Evolutionary conservation across 2,113 vertebrate genomes (phyloP).

Genomic region (Chaetops frenatus): DNA sequence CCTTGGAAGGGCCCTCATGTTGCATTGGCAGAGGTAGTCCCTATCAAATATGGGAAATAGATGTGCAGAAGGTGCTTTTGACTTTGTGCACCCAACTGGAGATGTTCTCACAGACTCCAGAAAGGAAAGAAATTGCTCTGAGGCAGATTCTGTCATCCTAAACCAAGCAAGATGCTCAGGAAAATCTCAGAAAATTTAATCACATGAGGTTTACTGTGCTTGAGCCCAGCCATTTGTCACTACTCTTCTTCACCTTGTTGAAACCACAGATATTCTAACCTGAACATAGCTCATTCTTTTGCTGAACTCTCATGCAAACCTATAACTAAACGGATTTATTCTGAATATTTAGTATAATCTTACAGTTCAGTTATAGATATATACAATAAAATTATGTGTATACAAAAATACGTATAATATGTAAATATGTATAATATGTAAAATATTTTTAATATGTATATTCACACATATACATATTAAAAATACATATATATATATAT

Average conservation of each 20-base stretch:
- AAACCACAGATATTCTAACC: background rate
- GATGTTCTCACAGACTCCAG: background rate
- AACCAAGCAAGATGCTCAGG: background rate
- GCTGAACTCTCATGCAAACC: background rate
- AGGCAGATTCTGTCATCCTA: background rate
- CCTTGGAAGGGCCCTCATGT: background rate
- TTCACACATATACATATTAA: background rate
- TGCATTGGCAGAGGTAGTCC: background rate
- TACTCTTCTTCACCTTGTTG: background rate
- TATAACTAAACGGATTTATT: background rate
- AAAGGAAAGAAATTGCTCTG: background rate
- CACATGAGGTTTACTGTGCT: background rate
- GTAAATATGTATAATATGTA: too few species aligned
- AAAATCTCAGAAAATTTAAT: background rate
- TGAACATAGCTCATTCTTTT: background rate
- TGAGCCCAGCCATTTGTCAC: background rate
- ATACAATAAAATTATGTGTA: background rate
- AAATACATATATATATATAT: background rate
- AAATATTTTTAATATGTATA: too few species aligned
- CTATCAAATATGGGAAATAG: accelerated
- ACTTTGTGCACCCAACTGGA: background rate
- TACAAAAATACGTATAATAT: too few species aligned
- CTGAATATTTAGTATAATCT: background rate
- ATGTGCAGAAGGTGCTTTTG: background rate
- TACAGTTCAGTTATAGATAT: background rate